Evolutionary conservation across 2,888 invertebrate genomes (phyloP).

Genomic region (Molorchus minor): DNA sequence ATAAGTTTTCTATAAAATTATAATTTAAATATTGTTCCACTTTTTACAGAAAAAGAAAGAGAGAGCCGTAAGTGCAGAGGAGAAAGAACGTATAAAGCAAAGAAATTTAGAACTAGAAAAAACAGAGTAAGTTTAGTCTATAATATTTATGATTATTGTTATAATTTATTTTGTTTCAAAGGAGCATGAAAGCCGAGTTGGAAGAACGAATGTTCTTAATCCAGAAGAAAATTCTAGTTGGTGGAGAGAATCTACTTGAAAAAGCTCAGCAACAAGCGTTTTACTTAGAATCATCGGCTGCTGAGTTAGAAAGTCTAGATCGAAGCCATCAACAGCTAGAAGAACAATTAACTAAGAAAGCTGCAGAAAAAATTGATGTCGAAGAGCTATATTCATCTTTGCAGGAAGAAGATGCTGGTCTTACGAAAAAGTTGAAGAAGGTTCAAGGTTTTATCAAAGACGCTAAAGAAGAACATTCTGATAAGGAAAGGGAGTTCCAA

Average conservation of each 20-base stretch:
- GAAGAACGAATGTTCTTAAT: constrained; percentile 87
- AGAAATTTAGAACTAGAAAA: constrained; percentile 57
- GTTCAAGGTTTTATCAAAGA: constrained; percentile 88
- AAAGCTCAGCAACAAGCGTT: constrained; percentile 94
- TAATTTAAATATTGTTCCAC: neutral
- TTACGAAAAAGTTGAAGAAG: constrained; percentile 91
- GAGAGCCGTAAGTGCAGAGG: constrained; percentile 39
- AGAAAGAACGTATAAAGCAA: constrained; percentile 54
- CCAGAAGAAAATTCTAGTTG: constrained; percentile 95
- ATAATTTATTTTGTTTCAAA: constrained; percentile 44
- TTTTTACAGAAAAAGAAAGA: constrained; percentile 46
- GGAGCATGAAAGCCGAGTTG: constrained; percentile 81
- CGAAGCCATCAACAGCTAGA: constrained; percentile 83
- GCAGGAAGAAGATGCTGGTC: constrained; percentile 94
- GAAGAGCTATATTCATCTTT: constrained; percentile 94
- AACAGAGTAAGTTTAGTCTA: constrained; percentile 54
- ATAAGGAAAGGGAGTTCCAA: constrained; percentile 94
- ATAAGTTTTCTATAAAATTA: constrained; percentile 62
- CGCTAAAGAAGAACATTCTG: constrained; percentile 84
- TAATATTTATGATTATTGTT: neutral
- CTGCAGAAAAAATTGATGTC: constrained; percentile 91
- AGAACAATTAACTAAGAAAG: constrained; percentile 85
- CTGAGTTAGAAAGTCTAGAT: constrained; percentile 81
- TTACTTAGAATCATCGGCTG: constrained; percentile 86
- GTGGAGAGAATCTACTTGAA: constrained; percentile 97